These are phyloP conservation scores for Dromaius novaehollandiae DNA, from an alignment of 2,113 vertebrate species.

Conservation along the genomic window DNA sequence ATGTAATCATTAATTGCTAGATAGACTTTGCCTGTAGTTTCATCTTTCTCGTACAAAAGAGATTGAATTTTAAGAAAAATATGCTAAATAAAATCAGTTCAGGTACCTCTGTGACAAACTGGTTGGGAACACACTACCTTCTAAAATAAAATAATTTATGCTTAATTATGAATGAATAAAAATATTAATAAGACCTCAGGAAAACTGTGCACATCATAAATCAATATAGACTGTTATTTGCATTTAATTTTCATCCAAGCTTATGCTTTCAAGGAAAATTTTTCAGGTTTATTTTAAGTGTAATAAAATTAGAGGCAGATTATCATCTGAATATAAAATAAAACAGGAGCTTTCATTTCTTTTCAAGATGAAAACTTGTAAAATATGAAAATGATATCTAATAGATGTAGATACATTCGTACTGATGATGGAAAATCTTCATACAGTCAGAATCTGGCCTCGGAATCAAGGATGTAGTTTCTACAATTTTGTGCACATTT, in stretches of 20 bases:
- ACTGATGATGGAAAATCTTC: neutral
- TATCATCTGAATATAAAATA: conserved; percentile 2
- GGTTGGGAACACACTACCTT: conserved; percentile 30
- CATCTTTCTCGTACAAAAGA: neutral
- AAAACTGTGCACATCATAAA: conserved; percentile 64
- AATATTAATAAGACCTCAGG: conserved; percentile 60
- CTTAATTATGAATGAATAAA: conserved; percentile 71
- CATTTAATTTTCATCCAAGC: conserved; percentile 66
- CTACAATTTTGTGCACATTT: neutral
- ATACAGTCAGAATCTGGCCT: neutral
- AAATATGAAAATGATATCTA: neutral
- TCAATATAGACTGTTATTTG: conserved; percentile 68
- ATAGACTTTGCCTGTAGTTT: neutral
- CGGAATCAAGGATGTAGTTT: neutral
- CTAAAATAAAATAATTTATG: conserved; percentile 72
- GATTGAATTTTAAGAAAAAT: neutral
- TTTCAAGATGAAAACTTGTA: neutral
- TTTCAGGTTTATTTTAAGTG: neutral
- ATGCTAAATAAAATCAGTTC: neutral
- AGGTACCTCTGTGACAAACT: neutral
- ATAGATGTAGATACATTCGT: neutral
- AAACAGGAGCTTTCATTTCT: neutral
- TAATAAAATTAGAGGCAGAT: conserved; percentile 36
- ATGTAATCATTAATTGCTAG: conserved; percentile 19
- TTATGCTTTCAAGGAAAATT: conserved; percentile 16